phyloP scores from a whole-genome alignment of 2,888 invertebrate species.

The Caenorhabditis sinica region DNA sequence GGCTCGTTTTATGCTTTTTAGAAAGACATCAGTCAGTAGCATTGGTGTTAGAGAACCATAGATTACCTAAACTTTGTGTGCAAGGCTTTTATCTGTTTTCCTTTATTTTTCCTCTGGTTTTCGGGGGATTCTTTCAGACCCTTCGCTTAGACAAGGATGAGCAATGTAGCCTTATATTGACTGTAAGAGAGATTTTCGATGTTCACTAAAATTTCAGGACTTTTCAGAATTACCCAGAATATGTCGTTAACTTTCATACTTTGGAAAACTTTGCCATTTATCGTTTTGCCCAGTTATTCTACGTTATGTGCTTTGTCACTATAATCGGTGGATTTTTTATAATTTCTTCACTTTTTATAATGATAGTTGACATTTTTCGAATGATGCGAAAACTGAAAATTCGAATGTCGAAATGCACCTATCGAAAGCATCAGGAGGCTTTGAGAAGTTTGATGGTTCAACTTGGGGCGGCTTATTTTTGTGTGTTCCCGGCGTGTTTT shows the following conservation, averaged over 20 bases:
- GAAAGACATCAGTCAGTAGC: not conserved
- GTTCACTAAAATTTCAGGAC: not conserved
- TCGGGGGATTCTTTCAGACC: not conserved
- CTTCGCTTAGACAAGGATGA: not conserved
- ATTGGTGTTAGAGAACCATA: not conserved
- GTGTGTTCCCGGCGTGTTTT: not conserved
- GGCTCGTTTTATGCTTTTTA: not conserved
- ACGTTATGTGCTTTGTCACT: not conserved
- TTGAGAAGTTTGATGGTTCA: not conserved
- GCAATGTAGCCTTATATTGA: not conserved
- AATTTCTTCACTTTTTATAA: not conserved
- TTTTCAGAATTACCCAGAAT: conserved; percentile 12
- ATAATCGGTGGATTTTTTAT: not conserved
- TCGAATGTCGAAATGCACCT: not conserved
- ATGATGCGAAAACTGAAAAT: conserved; percentile 21
- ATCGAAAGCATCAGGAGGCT: conserved; percentile 1
- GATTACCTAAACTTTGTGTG: not conserved
- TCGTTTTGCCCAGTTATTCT: not conserved
- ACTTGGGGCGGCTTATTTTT: not conserved
- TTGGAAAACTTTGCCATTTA: not conserved
- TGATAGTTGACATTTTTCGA: conserved; percentile 11
- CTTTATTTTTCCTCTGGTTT: not conserved
- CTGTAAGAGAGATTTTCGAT: not conserved
- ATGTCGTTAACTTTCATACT: not conserved
- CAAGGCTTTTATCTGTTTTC: not conserved